These are phyloP conservation scores for Henricia sp. DNA, from an alignment of 53 echinoderm and acorn worm species.

Conservation along the genomic window DNA sequence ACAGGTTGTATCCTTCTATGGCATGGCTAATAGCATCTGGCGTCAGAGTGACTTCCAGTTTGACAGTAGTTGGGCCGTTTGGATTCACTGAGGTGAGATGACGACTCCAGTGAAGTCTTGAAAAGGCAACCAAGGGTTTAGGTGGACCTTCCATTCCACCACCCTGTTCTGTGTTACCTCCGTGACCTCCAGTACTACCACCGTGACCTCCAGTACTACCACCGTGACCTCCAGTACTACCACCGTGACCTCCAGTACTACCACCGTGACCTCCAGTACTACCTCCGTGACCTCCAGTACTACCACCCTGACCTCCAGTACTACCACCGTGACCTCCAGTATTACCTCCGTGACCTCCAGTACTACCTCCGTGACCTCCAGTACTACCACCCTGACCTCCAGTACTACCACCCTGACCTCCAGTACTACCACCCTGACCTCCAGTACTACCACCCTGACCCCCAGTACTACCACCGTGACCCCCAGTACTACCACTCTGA, in stretches of 20 bases:
- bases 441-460: background rate
- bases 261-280: background rate
- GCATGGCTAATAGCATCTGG: conserved; percentile 8
- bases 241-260: background rate
- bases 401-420: background rate
- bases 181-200: conserved; percentile 29
- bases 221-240: background rate
- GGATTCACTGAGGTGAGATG: background rate
- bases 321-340: conserved; percentile 40
- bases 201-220: conserved; percentile 22
- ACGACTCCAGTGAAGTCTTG: conserved; percentile 19
- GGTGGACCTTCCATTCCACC: background rate
- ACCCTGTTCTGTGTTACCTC: conserved; percentile 20
- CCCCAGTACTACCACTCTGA: conserved; percentile 43
- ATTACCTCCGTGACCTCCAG: conserved; percentile 37
- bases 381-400: background rate
- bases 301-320: conserved; percentile 22
- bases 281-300: background rate
- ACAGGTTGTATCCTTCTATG: conserved; percentile 31
- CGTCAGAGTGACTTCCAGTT: background rate
- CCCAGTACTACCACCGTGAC: conserved; percentile 30
- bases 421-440: conserved; percentile 6
- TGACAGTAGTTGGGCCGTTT: conserved; percentile 21
- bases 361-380: conserved; percentile 31
- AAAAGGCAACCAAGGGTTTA: conserved; percentile 3